phyloP scores from a whole-genome alignment of 2,888 invertebrate species.

The Encarsia formosa region DNA sequence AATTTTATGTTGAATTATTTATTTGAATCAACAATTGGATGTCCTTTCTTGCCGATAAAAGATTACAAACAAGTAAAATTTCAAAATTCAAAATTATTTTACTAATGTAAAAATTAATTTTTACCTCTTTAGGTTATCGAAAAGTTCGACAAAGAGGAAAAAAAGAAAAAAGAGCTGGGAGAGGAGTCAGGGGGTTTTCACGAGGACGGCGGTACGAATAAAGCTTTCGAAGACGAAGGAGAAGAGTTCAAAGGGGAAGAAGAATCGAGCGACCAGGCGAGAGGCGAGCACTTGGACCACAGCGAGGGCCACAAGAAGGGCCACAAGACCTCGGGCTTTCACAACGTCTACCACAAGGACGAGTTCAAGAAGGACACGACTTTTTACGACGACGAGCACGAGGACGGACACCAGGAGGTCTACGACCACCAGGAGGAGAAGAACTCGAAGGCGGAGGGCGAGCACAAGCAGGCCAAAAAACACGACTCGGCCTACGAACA shows the following conservation, averaged over 20 bases:
- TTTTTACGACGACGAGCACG: conserved; percentile 70
- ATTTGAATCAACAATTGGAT: too few relatives aligned
- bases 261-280: conserved; percentile 58
- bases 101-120: too few relatives aligned
- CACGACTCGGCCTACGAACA: conserved; percentile 51
- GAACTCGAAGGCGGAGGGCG: conserved; percentile 52
- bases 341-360: conserved; percentile 70
- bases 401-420: conserved; percentile 63
- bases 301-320: conserved; percentile 65
- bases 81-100: too few relatives aligned
- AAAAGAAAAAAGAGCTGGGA: conserved; percentile 52
- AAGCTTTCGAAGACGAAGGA: conserved; percentile 56
- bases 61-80: too few relatives aligned
- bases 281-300: conserved; percentile 58
- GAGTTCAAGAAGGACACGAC: conserved; percentile 74
- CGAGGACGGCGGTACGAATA: conserved; percentile 56
- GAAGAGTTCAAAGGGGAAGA: conserved; percentile 57
- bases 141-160: conserved; percentile 38
- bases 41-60: too few relatives aligned
- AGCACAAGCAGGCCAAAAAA: conserved; percentile 45
- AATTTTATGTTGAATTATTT: too few relatives aligned
- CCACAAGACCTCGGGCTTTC: conserved; percentile 67
- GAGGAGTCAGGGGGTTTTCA: conserved; percentile 48
- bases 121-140: conserved; percentile 24
- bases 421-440: conserved; percentile 54